Conservation (phyloP, 2,797 vertebrate genomes). For the Sciurus carolinensis region DNA sequence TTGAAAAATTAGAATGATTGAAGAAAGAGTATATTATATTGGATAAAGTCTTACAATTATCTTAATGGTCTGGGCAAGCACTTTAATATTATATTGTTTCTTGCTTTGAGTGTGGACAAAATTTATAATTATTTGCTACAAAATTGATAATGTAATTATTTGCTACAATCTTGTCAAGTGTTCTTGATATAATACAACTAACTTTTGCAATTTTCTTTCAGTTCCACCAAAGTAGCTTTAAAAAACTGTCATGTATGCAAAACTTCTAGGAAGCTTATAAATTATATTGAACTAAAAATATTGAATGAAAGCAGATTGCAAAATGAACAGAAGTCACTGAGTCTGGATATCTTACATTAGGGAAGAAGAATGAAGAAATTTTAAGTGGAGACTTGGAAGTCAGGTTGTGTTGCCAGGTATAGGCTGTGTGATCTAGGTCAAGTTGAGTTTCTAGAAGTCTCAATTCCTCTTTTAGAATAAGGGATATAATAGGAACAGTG, state of each 20-base stretch:
- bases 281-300: neutral
- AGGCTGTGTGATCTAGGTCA: neutral
- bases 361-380: neutral
- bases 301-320: neutral
- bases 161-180: neutral
- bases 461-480: neutral
- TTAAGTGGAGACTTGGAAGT: neutral
- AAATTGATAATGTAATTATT: no score
- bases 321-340: neutral
- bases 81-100: neutral
- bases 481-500: neutral
- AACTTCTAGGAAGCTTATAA: neutral
- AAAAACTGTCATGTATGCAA: neutral
- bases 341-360: neutral
- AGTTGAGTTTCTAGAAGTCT: neutral
- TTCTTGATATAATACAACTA: neutral
- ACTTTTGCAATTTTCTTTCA: neutral
- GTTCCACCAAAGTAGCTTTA: neutral
- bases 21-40: neutral
- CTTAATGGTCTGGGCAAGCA: neutral
- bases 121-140: neutral
- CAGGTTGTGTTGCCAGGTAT: neutral
- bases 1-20: neutral
- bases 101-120: neutral
- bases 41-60: neutral